phyloP scores from a whole-genome alignment of 2,797 vertebrate species.

The Natrix natrix region DNA sequence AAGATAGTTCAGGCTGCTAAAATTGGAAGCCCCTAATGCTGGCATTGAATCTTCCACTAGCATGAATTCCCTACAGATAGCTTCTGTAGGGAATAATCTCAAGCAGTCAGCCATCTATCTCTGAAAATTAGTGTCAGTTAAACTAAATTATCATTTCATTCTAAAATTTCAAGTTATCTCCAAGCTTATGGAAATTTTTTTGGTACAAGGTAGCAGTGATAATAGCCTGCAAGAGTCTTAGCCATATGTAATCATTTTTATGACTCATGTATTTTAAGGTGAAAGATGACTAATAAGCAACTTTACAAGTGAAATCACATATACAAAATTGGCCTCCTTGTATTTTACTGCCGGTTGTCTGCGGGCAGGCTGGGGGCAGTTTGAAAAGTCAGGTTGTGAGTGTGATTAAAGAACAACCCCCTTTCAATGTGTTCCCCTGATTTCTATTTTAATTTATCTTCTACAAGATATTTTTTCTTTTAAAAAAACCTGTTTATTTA shows the following conservation, averaged over 20 bases:
- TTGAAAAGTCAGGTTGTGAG: not conserved
- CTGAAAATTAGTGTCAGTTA: not conserved
- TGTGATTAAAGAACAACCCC: not conserved
- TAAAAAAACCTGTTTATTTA: not conserved
- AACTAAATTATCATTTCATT: not conserved
- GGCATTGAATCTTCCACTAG: rapidly evolving
- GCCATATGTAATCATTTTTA: not conserved
- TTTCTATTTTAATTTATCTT: not conserved
- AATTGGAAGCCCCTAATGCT: not conserved
- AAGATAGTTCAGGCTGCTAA: not conserved
- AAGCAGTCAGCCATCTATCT: not conserved
- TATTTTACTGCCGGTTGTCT: not conserved
- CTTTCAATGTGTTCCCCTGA: not conserved
- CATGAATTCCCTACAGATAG: not conserved
- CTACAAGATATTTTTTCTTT: not conserved
- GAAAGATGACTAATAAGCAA: not conserved
- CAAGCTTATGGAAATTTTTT: not conserved
- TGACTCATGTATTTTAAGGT: not conserved
- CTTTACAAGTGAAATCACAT: not conserved
- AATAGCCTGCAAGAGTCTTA: not conserved
- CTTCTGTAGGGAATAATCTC: not conserved
- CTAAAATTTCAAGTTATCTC: not conserved
- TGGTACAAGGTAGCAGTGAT: too few species aligned
- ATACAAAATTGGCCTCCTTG: not conserved
- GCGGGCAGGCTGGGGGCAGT: not conserved